These are phyloP conservation scores for Remorina albescens DNA, from an alignment of 2,797 vertebrate genomes.

Conservation along the genomic window DNA sequence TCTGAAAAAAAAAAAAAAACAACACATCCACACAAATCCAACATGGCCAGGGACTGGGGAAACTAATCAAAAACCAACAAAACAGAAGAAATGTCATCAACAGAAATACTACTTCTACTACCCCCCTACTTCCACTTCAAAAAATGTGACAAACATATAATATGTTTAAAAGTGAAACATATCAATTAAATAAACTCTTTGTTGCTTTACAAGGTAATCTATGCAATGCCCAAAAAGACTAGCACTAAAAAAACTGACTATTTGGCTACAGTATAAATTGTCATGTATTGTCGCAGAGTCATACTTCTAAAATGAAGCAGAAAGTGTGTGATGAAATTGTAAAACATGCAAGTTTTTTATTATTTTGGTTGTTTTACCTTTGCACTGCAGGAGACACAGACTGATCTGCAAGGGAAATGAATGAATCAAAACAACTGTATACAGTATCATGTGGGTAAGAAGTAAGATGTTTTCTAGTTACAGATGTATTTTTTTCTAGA, in stretches of 20 bases:
- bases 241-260: too few relatives aligned
- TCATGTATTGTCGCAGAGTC: background rate
- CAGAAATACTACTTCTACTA: constrained; percentile 29
- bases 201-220: background rate
- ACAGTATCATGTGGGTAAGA: background rate
- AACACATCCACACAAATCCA: constrained; percentile 75
- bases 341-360: background rate
- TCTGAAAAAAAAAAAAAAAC: too few relatives aligned
- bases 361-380: too few relatives aligned
- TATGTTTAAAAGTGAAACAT: background rate
- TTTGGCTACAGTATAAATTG: too few relatives aligned
- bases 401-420: constrained; percentile 83
- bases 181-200: background rate
- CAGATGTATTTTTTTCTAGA: too few relatives aligned
- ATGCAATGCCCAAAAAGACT: background rate
- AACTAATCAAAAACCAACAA: constrained; percentile 51
- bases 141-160: constrained; percentile 12
- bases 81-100: constrained; percentile 46
- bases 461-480: background rate
- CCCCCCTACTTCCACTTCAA: constrained; percentile 14
- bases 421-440: background rate
- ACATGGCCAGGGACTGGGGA: constrained; percentile 61
- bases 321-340: background rate
- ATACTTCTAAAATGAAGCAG: background rate
- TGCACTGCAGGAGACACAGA: constrained; percentile 91